Evolutionary conservation across 2,113 vertebrate species (phyloP).

Genomic region (Bagarius yarrelli): DNA sequence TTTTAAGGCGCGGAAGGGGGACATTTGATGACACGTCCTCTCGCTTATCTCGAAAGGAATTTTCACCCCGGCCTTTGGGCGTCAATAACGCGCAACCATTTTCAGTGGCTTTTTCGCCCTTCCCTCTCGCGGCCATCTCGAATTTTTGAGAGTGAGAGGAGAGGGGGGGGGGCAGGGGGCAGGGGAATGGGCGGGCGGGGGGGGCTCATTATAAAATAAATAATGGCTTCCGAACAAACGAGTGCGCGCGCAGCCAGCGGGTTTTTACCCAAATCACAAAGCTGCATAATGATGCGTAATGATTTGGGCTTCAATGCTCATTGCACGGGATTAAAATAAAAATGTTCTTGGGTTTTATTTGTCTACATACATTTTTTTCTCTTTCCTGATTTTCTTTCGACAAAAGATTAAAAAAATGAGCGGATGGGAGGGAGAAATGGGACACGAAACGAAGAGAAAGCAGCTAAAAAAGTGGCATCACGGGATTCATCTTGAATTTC

Average conservation of each 20-base stretch:
- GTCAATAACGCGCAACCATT: conserved; percentile 79
- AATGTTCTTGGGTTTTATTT: conserved; percentile 54
- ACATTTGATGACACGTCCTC: conserved; percentile 72
- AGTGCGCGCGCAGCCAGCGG: conserved; percentile 24
- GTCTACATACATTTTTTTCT: conserved; percentile 68
- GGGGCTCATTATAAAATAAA: conserved; percentile 75
- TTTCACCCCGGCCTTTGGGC: conserved; percentile 72
- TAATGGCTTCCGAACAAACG: conserved; percentile 71
- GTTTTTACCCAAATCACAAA: conserved; percentile 14
- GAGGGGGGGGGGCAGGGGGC: not conserved
- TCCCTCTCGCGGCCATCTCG: conserved; percentile 79
- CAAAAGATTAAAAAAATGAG: conserved; percentile 70
- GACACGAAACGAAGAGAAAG: conserved; percentile 65
- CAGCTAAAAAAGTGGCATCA: conserved; percentile 71
- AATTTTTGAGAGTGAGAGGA: conserved; percentile 51
- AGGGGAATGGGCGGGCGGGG: conserved; percentile 52
- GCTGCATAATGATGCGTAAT: not conserved
- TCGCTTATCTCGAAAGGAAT: conserved; percentile 72
- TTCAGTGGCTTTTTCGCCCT: conserved; percentile 70
- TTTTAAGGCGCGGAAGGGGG: conserved; percentile 62
- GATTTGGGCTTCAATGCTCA: not conserved
- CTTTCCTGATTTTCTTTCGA: conserved; percentile 76
- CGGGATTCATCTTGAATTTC: conserved; percentile 73
- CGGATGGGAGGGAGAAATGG: conserved; percentile 66
- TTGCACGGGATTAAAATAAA: not conserved